A percentile compares a stretch with the other conserved stretches of the same genome.
phyloP scores from a whole-genome alignment of 2,888 invertebrate genomes.

The Lacanobia oleracea region DNA sequence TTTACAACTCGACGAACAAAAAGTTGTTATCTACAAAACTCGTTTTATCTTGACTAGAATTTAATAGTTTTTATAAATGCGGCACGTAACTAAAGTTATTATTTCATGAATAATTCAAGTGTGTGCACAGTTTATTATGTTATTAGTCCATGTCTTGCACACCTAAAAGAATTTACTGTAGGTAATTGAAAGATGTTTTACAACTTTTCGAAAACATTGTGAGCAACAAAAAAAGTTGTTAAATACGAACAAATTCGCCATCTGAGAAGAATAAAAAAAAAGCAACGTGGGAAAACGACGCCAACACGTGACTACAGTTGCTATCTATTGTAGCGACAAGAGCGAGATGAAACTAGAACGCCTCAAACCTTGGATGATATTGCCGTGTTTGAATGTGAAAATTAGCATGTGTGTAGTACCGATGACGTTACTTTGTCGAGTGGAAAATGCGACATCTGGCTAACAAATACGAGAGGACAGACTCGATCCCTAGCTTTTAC shows the following conservation, averaged over 20 bases:
- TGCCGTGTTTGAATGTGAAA: slow-evolving; percentile 76
- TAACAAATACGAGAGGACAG: slow-evolving; percentile 37
- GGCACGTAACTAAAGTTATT: slow-evolving; percentile 35
- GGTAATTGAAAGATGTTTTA: slow-evolving; percentile 16
- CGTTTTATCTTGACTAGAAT: slow-evolving; percentile 39
- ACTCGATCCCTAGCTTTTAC: slow-evolving; percentile 33
- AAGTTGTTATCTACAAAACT: slow-evolving; percentile 45
- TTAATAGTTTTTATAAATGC: slow-evolving; percentile 45
- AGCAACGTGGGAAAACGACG: slow-evolving; percentile 47
- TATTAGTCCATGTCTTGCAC: slow-evolving; percentile 15
- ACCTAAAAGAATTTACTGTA: not conserved
- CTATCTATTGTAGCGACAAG: slow-evolving; percentile 51
- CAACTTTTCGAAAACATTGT: slow-evolving; percentile 24
- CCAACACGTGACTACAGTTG: slow-evolving; percentile 48
- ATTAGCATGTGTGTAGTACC: slow-evolving; percentile 76
- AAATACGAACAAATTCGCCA: slow-evolving; percentile 41
- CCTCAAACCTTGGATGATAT: slow-evolving; percentile 75
- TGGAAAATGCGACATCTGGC: slow-evolving; percentile 67
- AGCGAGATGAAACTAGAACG: slow-evolving; percentile 69
- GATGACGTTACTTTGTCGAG: slow-evolving; percentile 65
- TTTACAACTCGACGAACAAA: slow-evolving; percentile 54
- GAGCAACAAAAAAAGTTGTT: slow-evolving; percentile 15
- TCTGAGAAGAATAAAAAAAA: slow-evolving; percentile 32
- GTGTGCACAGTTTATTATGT: slow-evolving; percentile 14
- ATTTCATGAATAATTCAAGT: slow-evolving; percentile 52